Conservation (phyloP, 2,797 vertebrate genomes). For the Propithecus perrieri region DNA sequence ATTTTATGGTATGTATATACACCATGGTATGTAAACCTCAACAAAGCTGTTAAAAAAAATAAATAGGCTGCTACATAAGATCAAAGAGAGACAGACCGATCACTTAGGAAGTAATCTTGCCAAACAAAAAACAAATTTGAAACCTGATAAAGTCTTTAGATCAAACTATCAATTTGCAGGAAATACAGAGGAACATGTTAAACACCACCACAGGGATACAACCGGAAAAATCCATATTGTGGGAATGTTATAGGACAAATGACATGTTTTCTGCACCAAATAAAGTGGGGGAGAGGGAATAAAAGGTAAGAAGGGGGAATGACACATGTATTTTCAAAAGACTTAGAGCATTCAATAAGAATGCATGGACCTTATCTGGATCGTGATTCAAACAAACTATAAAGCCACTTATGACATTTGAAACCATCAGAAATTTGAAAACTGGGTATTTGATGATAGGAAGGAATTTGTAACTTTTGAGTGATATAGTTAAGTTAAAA, state of each 20-base stretch:
- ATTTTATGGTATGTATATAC: not conserved
- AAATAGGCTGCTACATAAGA: not conserved
- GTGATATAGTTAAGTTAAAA: not conserved
- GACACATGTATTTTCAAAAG: fast-evolving
- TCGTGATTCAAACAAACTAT: not conserved
- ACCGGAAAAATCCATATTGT: not conserved
- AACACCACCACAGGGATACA: not conserved
- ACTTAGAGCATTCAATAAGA: too few relatives aligned
- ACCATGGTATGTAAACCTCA: not conserved
- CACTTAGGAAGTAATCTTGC: too few relatives aligned
- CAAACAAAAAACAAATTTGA: not conserved
- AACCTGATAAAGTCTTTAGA: not conserved
- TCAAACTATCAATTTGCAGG: not conserved
- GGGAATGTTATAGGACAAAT: not conserved
- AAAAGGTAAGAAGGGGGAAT: not conserved
- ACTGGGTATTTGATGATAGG: not conserved
- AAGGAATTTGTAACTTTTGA: not conserved
- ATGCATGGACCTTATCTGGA: fast-evolving
- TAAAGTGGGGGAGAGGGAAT: not conserved
- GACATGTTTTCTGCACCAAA: not conserved
- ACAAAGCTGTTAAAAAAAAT: not conserved
- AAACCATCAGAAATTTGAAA: not conserved
- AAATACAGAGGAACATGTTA: not conserved
- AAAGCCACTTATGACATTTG: not conserved
- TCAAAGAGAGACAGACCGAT: not conserved